phyloP scores from a whole-genome alignment of 2,113 vertebrate genomes.

The Carlito syrichta region DNA sequence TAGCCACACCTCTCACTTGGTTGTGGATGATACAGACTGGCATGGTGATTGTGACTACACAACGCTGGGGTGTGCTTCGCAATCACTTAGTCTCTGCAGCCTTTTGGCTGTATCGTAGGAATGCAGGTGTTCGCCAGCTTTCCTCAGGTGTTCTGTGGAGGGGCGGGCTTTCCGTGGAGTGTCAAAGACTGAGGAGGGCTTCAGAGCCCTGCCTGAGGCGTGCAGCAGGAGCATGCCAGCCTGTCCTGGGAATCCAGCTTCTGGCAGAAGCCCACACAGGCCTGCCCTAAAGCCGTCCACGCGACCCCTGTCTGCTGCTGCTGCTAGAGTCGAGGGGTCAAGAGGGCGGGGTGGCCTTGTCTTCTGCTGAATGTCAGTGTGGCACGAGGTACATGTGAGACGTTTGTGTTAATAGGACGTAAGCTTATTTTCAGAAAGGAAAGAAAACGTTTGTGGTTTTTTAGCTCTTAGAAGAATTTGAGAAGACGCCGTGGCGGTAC shows the following conservation, averaged over 20 bases:
- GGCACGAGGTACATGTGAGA: too few species aligned
- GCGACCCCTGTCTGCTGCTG: too few species aligned
- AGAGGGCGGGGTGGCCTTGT: too few species aligned
- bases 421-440: conserved; percentile 35
- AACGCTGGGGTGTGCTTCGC: neutral
- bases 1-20: neutral
- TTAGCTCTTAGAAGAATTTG: conserved; percentile 87
- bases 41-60: neutral
- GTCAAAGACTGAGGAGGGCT: neutral
- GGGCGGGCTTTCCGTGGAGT: neutral
- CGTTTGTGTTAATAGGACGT: neutral
- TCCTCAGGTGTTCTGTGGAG: neutral
- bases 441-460: too few species aligned
- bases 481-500: conserved; percentile 85
- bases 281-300: neutral
- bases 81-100: neutral
- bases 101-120: neutral
- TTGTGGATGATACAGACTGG: neutral
- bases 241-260: neutral
- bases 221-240: neutral
- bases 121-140: neutral
- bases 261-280: neutral
- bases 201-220: neutral
- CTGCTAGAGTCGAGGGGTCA: too few species aligned
- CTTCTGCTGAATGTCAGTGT: too few species aligned